Base-by-base conservation (phyloP, 2,888 invertebrate genomes). In the Chalcosyrphus nemorum region DNA sequence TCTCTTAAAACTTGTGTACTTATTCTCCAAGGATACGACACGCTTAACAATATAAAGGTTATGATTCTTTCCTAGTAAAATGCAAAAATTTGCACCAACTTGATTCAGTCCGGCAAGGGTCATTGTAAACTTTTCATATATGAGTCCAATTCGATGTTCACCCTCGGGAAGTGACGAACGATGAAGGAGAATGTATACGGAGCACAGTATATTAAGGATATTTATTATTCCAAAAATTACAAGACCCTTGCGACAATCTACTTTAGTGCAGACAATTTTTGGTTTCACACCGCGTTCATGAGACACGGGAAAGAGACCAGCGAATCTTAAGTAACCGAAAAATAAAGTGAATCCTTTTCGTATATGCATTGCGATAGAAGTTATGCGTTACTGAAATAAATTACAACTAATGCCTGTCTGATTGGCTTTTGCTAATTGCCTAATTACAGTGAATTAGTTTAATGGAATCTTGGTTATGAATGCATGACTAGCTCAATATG, bases 221-320 rank as follows among this genome's bases (percentile, higher is more conserved):
- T 38, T 38, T 13, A 13, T 38, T n/a, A 38, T 13, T 13, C 13
- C 38, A 5, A 38, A 38, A 38, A 38, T 38, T 5, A 38, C 5
- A 0, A 38, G 0, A 13, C 13, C 11, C 13, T 38, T 38, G 4
- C 1, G 4, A 5, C 38, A 5, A 13, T 38, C 38, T 3, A 13
- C 4, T 4, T 11, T 38, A 13, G 13, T 38, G 38, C n/a, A 38
- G 38, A 38, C n/a, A 4, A 38, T 13, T 13, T 38, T 38, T 13
- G 38, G 4, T 38, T 38, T 38, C 1, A 13, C 38, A 38, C 13
- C 5, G 5, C 13, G 4, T 38, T 38, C 13, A 38, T 38, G 13
- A 4, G 38, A 38, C 0, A 38, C 38, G 4, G 38, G 75, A 70
- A 81, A 68, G 21, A 87, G 32, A 19, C 86, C 87, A 27, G 70